Percentiles rank a stretch among this genome's conserved stretches.
phyloP scores from a whole-genome alignment of 2,888 invertebrate genomes.

The Drosophila quasianomalipes region DNA sequence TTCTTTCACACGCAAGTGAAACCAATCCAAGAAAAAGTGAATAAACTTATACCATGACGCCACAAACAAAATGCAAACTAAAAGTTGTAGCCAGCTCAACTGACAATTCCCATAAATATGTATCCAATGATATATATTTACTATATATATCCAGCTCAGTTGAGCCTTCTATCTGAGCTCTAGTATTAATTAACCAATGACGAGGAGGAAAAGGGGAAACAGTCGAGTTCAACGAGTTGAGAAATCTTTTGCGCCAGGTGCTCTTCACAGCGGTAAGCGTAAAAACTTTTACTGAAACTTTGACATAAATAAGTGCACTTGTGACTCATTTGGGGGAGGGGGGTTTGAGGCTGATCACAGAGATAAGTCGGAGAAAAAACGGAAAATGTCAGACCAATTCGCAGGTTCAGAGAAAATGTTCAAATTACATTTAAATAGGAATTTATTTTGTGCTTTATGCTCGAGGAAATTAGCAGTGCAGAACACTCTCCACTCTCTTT shows the following conservation, averaged over 20 bases:
- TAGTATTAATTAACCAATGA: constrained; percentile 51
- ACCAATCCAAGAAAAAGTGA: not conserved
- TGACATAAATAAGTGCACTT: constrained; percentile 61
- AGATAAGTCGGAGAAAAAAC: constrained; percentile 36
- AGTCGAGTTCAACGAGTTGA: constrained; percentile 38
- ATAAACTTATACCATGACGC: not conserved
- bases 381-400: constrained; percentile 37
- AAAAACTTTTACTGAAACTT: constrained; percentile 50
- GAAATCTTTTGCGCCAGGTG: constrained; percentile 42
- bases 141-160: not conserved
- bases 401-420: constrained; percentile 7
- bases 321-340: constrained; percentile 22
- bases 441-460: constrained; percentile 37
- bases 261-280: constrained; percentile 14
- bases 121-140: constrained; percentile 26
- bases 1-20: not conserved
- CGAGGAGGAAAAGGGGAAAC: not conserved
- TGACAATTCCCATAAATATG: constrained; percentile 25
- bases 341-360: not conserved
- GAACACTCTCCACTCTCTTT: not conserved
- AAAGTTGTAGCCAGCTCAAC: constrained; percentile 56
- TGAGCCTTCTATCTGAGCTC: constrained; percentile 13
- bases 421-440: constrained; percentile 44
- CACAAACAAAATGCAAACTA: constrained; percentile 26
- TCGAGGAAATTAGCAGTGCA: constrained; percentile 38